Base-by-base conservation (phyloP, 2,797 vertebrate genomes). In the Lateolabrax maculatus region DNA sequence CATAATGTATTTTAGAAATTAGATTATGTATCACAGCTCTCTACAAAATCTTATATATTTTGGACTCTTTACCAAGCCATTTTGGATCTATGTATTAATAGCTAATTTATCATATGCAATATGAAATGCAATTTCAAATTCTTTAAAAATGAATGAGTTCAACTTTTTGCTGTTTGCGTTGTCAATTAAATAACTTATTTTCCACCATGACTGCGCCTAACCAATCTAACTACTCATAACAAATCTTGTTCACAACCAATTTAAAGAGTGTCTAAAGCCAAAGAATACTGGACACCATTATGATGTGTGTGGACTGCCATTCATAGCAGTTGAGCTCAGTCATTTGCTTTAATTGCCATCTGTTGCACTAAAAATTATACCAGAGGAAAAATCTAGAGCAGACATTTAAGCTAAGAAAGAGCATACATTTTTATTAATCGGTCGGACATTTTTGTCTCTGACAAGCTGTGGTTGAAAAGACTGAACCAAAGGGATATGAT, bases 301-400 rank as follows among this genome's bases (percentile, higher is more conserved):
- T 5, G 21, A 44, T 4, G 0, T 29, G 3, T 48, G 34, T 77
- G 71, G 69, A 57, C n/a, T 52, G 48, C 65, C 56, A 52, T 55
- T 77, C 23, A 66, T 7, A 73, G 41, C 41, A 68, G 27, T 27
- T 49, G 36, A 34, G 25, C 58, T 69, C 41, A 51, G 39, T 72
- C 25, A 52, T 77, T 86, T 77, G 19, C 21, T 71, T 64, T 72
- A 66, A 80, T 73, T 67, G 23, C 69, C 62, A 65, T 74, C 44
- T 80, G 65, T 63, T 74, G 52, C 11, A 58, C 1, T 56, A 25
- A 75, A 73, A 52, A 62, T 70, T 63, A 4, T 37, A 66, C 46
- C 21, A 64, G 41, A 55, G 18, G 13, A 25, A 58, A 71, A 56
- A 44, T n/a, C 10, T 5, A 1, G 31, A 71, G 64, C 12, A 57